Evolutionary conservation across 1,140 invertebrate species (phyloP).

Genomic region (Fopius arisanus): DNA sequence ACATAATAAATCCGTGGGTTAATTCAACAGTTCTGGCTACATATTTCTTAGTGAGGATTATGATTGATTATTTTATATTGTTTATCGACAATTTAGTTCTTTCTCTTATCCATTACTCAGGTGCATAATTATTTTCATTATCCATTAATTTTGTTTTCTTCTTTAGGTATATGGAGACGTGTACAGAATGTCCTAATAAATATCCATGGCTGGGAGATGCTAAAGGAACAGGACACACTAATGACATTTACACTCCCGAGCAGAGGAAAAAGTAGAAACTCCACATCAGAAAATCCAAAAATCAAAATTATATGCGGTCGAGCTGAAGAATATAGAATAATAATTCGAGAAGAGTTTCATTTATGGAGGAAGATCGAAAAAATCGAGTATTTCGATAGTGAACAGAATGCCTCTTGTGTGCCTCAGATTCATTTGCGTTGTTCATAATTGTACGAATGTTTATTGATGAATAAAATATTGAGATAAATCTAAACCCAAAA

Average conservation of each 20-base stretch:
- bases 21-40: constrained; percentile 22
- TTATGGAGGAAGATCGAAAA: neutral
- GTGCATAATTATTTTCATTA: neutral
- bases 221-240: constrained; percentile 79
- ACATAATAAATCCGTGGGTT: too few relatives aligned
- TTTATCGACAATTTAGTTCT: too few relatives aligned
- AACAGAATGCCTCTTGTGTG: neutral
- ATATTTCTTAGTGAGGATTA: too few relatives aligned
- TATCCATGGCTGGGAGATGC: constrained; percentile 89
- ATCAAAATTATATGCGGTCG: neutral
- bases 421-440: neutral
- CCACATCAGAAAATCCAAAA: neutral
- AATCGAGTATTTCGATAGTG: neutral
- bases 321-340: neutral
- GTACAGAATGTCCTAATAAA: constrained; percentile 83
- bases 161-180: constrained; percentile 85
- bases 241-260: constrained; percentile 83
- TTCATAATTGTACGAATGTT: constrained; percentile 17
- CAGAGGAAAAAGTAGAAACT: constrained; percentile 54
- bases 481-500: neutral
- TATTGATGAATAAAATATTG: constrained; percentile 12
- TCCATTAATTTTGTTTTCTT: constrained; percentile 14
- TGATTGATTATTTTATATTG: too few relatives aligned
- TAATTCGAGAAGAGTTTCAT: neutral
- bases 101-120: neutral